These are phyloP conservation scores for Aepyceros melampus DNA, from an alignment of 2,113 vertebrate genomes.

Conservation along the genomic window DNA sequence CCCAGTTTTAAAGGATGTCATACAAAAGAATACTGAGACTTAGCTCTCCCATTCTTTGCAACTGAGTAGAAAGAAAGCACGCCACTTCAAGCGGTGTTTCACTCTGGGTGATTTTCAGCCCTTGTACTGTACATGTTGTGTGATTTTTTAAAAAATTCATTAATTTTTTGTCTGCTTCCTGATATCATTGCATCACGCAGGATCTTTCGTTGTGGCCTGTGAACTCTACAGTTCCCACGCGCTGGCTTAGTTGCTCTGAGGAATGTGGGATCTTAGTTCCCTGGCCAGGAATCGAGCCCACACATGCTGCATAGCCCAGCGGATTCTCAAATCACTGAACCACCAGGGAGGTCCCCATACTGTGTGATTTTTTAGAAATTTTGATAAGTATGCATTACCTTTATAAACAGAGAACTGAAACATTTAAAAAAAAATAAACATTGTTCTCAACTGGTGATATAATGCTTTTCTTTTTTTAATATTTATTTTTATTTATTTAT, in stretches of 20 bases:
- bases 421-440: background rate
- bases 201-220: background rate
- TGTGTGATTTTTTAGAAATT: background rate
- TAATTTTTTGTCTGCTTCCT: background rate
- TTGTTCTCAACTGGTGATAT: background rate
- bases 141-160: background rate
- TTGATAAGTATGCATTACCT: background rate
- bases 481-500: background rate
- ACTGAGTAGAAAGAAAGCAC: background rate
- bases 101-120: background rate
- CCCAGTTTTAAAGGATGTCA: background rate
- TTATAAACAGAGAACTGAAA: background rate
- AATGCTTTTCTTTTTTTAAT: background rate
- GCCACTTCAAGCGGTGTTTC: background rate
- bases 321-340: background rate
- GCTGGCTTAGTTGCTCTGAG: background rate
- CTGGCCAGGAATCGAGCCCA: background rate
- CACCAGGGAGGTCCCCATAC: background rate
- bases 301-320: background rate
- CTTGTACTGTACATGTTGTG: background rate
- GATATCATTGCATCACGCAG: accelerated
- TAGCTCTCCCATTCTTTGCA: background rate
- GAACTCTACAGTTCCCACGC: background rate
- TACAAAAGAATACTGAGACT: background rate
- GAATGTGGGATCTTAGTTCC: background rate